Conservation (phyloP, 2,888 invertebrate genomes). For the Ctenicera cuprea region DNA sequence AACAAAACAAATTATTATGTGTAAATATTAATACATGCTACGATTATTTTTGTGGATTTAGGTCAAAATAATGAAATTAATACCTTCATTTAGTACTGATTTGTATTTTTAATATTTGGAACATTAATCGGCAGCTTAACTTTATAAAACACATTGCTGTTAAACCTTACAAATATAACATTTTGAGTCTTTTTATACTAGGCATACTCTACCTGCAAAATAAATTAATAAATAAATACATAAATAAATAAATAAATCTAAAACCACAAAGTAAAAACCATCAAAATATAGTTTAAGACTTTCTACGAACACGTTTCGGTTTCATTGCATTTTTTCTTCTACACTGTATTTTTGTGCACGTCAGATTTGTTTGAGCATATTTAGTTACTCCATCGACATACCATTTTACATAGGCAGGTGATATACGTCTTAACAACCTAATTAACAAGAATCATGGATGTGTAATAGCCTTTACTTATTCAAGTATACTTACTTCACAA, state of each 20-base stretch:
- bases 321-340: constrained; percentile 57
- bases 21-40: no score
- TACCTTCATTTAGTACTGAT: no score
- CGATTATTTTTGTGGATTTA: no score
- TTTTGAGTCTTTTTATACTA: no score
- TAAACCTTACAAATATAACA: no score
- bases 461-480: constrained; percentile 15
- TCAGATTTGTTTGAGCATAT: constrained; percentile 66
- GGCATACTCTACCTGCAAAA: no score
- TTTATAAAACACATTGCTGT: no score
- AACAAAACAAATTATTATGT: no score
- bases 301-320: constrained; percentile 16
- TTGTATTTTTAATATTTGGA: no score
- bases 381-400: constrained; percentile 67
- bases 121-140: no score
- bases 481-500: constrained; percentile 67
- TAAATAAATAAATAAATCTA: constrained; percentile 62
- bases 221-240: constrained; percentile 45
- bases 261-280: not conserved
- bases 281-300: constrained; percentile 12
- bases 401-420: constrained; percentile 66
- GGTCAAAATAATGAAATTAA: no score
- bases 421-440: constrained; percentile 68
- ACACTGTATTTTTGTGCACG: constrained; percentile 70
- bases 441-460: constrained; percentile 49